phyloP scores from a whole-genome alignment of 2,113 vertebrate genomes.

The Rhagologus leucostigma region DNA sequence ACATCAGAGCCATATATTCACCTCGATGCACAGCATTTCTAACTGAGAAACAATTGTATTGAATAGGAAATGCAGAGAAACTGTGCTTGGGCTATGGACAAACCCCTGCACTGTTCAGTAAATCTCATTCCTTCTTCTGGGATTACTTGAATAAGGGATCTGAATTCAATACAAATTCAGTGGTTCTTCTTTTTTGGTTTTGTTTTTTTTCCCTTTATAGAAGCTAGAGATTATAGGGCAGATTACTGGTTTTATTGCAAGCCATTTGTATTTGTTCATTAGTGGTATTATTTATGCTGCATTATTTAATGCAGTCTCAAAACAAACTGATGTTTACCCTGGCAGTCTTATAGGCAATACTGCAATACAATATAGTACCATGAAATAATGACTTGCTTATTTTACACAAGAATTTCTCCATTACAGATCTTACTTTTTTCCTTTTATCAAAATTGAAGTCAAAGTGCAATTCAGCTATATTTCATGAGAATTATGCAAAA shows the following conservation, averaged over 20 bases:
- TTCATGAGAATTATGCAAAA: neutral
- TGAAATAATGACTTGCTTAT: neutral
- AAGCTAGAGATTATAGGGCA: neutral
- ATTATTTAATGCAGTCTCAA: neutral
- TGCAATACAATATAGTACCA: neutral
- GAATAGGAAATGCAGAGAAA: neutral
- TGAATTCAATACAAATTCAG: neutral
- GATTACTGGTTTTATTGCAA: neutral
- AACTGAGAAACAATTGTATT: neutral
- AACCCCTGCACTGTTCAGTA: neutral
- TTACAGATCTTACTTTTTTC: neutral
- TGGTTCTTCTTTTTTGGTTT: neutral
- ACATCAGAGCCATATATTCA: neutral
- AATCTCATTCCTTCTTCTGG: neutral
- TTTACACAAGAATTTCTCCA: neutral
- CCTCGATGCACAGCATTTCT: neutral
- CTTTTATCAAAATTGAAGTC: neutral
- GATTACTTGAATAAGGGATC: neutral
- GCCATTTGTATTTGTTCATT: neutral
- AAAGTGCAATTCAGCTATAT: neutral
- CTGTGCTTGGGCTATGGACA: neutral
- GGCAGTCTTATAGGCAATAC: neutral
- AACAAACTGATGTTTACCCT: neutral
- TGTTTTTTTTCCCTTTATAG: neutral
- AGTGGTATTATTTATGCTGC: neutral